Percentiles rank a stretch among this genome's conserved stretches.
Conservation (phyloP, 2,113 vertebrate genomes). For the Eubucco bourcierii region DNA sequence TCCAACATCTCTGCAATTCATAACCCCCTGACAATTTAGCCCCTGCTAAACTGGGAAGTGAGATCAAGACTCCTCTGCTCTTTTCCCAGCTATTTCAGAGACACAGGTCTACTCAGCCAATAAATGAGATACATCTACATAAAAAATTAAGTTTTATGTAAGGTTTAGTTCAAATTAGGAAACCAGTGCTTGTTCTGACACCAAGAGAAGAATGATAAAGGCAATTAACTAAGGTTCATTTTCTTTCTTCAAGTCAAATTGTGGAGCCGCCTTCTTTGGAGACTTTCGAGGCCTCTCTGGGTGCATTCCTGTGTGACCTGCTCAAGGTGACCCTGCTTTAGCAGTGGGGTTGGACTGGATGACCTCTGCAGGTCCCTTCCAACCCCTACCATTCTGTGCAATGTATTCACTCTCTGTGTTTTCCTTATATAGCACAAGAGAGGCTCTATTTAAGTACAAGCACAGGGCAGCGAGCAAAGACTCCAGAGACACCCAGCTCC, state of each 20-base stretch:
- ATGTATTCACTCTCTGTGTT: neutral
- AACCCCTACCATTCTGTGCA: no score
- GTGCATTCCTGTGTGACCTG: no score
- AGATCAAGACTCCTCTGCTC: neutral
- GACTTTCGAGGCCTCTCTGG: no score
- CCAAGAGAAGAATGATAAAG: neutral
- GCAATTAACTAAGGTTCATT: neutral
- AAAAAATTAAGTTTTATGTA: neutral
- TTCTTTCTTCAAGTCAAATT: neutral
- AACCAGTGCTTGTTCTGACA: neutral
- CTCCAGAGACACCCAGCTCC: neutral
- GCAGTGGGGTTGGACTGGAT: no score
- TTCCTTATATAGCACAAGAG: neutral
- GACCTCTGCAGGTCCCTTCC: no score
- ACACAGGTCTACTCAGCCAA: neutral
- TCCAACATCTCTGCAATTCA: neutral
- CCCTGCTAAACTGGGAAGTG: neutral
- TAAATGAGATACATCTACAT: neutral
- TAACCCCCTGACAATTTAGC: neutral
- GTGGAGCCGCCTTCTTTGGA: no score
- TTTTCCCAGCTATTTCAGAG: neutral
- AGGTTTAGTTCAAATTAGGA: neutral
- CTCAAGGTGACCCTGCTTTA: no score
- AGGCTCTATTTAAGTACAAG: neutral
- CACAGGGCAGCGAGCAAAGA: neutral